Conservation (phyloP, 2,113 vertebrate species). For the Scartelaos histophorus region DNA sequence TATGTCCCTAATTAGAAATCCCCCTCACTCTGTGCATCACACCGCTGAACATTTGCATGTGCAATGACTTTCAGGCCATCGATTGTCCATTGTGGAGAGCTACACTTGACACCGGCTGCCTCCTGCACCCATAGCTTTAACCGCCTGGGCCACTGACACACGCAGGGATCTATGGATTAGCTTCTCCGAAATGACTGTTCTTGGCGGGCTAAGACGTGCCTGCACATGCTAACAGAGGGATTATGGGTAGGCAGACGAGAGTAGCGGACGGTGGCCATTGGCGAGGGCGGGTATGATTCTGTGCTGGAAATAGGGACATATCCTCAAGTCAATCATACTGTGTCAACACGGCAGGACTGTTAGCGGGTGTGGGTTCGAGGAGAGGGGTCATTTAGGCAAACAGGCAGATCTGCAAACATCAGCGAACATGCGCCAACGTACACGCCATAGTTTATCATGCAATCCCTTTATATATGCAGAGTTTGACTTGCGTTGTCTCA, state of each 20-base stretch:
- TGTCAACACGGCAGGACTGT: slow-evolving; percentile 63
- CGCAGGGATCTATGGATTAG: slow-evolving; percentile 87
- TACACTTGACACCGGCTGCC: slow-evolving; percentile 82
- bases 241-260: slow-evolving; percentile 75
- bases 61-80: slow-evolving; percentile 74
- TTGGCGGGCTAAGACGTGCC: slow-evolving; percentile 78
- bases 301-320: slow-evolving; percentile 62
- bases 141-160: slow-evolving; percentile 80
- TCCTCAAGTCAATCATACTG: slow-evolving; percentile 66
- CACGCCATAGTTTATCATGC: not conserved
- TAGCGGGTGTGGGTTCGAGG: slow-evolving; percentile 31
- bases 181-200: slow-evolving; percentile 78
- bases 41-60: slow-evolving; percentile 53
- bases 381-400: slow-evolving; percentile 1
- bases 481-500: not conserved
- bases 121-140: slow-evolving; percentile 72
- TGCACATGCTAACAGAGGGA: slow-evolving; percentile 82
- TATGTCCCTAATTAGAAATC: slow-evolving; percentile 10
- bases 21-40: not conserved
- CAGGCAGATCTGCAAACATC: slow-evolving; percentile 7
- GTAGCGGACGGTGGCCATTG: not conserved
- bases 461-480: not conserved
- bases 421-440: not conserved
- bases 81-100: slow-evolving; percentile 67
- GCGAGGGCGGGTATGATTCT: not conserved